A percentile compares a stretch with the other conserved stretches of the same genome.
Conservation (phyloP, 2,797 vertebrate species). For the Acrossocheilus fasciatus region DNA sequence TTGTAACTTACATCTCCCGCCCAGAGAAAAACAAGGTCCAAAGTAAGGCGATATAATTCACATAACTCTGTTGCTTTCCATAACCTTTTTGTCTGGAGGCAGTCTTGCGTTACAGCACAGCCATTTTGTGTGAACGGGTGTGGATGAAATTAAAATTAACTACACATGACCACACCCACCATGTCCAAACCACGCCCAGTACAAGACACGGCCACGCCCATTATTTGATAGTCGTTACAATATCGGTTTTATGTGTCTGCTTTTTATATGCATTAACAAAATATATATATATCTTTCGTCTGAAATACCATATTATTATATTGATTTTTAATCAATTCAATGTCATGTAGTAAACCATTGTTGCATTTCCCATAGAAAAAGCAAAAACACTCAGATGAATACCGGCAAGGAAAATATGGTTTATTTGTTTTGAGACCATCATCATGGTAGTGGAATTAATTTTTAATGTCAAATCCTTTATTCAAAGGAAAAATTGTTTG, state of each 20-base stretch:
- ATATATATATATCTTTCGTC: not conserved
- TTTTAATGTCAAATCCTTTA: conserved; percentile 13
- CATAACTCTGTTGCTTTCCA: not conserved
- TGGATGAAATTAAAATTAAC: conserved; percentile 33
- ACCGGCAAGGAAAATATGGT: conserved; percentile 57
- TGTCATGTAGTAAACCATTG: not conserved
- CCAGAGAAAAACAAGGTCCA: conserved; percentile 11
- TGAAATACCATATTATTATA: not conserved
- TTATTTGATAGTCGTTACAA: not conserved
- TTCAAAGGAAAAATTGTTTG: conserved; percentile 27
- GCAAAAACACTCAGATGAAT: conserved; percentile 37
- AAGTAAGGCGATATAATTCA: not conserved
- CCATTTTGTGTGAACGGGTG: conserved; percentile 55
- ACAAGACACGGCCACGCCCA: not conserved
- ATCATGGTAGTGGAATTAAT: conserved; percentile 23
- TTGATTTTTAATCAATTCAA: not conserved
- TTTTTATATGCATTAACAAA: not conserved
- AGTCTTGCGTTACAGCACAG: conserved; percentile 46
- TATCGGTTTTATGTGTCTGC: not conserved
- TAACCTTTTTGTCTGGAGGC: conserved; percentile 10
- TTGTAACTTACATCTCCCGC: conserved; percentile 12
- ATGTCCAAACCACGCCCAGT: conserved; percentile 28
- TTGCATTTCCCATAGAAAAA: conserved; percentile 29
- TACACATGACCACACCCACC: conserved; percentile 43
- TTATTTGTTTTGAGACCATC: conserved; percentile 50